Evolutionary conservation across 37 sponge, comb jelly and placozoan genomes (phyloP), one percentile per base, ranked within the genome.

Genomic region (Eunapius fragilis): DNA sequence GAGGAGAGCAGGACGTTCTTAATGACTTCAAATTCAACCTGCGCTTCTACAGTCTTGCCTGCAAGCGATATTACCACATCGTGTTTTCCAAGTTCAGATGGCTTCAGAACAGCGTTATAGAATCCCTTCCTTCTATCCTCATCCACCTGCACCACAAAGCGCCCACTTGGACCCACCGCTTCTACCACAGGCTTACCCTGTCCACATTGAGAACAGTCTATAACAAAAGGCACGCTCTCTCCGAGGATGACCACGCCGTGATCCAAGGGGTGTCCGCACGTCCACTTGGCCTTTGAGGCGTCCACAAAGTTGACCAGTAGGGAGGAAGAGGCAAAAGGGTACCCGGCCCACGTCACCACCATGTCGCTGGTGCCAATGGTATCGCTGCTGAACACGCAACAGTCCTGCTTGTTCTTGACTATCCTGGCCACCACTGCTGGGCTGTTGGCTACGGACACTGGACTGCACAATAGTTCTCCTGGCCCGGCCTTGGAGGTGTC

Each of bases 401-500:
- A 11, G 30, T 70, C 71, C 37, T 79, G 79, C 24, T 79, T 86
- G 48, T 87, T 30, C 27, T 48, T 72, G 32, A 90, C 90, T 0
- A 48, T 36, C 41, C 37, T 36, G 41, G 67, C 68, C 34, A 75
- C 17, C 24, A 70, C 30, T 30, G 67, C 25, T 6, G 70, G 75
- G 36, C 35, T 45, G 75, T 37, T 68, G 4, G 78, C 34, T 6
- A 32, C 69, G 23, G 31, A 69, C 25, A 77, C 35, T 26, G 67
- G 28, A 19, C 67, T 67, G 68, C 70, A 81, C 6, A 72, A 22
- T 3, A 96, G 88, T 77, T 89, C 80, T 0, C 97, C 95, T 24
- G 89, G 89, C 0, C 97, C 97, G 36, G 91, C 88, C 28, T 84
- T 75, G 7, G 47, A 41, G 2, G 93, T 92, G 68, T 92, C 70